Evolutionary conservation across 2,113 vertebrate genomes (phyloP).

Genomic region (Anguilla japonica): DNA sequence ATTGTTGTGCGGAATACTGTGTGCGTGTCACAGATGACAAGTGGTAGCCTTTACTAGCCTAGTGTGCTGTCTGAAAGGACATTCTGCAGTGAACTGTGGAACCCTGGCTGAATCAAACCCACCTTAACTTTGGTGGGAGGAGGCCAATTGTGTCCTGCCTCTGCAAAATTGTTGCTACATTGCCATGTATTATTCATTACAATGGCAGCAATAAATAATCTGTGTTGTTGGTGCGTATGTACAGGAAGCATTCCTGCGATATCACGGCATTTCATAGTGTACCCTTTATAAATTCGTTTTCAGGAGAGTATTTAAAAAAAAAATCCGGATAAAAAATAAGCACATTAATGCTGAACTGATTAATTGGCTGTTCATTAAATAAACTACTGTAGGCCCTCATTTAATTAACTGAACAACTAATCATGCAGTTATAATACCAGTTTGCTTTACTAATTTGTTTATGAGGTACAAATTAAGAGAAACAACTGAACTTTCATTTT

Average conservation of each 20-base stretch:
- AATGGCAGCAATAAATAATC: not conserved
- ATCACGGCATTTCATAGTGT: not conserved
- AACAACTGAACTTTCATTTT: not conserved
- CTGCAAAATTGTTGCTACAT: no score
- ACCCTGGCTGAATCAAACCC: no score
- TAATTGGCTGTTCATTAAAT: constrained; percentile 1
- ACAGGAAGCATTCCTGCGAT: not conserved
- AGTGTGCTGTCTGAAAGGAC: not conserved
- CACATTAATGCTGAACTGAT: not conserved
- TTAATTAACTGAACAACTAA: not conserved
- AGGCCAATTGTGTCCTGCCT: no score
- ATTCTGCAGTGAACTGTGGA: no score
- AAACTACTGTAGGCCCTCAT: not conserved
- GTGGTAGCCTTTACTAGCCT: not conserved
- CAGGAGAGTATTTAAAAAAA: not conserved
- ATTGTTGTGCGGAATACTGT: not conserved
- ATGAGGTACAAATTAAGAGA: not conserved
- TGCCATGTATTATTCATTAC: not conserved
- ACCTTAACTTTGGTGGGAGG: no score
- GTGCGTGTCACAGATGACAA: not conserved
- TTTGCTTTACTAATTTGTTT: not conserved
- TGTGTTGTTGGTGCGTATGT: no score
- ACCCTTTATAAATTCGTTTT: not conserved
- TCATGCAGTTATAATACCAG: not conserved
- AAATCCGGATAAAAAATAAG: not conserved